Base-by-base conservation (phyloP, 2,888 invertebrate species). In the Habrosyne pyritoides region DNA sequence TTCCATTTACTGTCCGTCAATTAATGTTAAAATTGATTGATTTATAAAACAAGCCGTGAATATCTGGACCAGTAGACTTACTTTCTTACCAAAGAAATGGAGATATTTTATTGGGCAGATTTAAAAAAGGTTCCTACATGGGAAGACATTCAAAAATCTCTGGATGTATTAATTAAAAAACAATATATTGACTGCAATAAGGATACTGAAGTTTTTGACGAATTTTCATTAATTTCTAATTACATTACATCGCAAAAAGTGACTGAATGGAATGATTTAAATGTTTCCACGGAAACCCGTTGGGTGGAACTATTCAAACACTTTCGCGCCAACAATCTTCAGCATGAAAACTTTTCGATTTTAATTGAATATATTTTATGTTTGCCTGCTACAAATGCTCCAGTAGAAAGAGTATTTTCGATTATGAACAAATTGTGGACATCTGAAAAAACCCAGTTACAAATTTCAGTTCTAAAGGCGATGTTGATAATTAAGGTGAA, bases 401-500 rank as follows among this genome's bases (percentile, higher is more conserved):
- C 54, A 49, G 54, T 57, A 10, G 57, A 55, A 59, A 57, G 59
- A 52, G 59, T 52, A 52, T 59, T 56, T 59, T 54, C 55, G 30
- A 6, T 10, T 2, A 30, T 50, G 33, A 56, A 64, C 33, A 64
- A 62, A 59, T 54, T 64, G 54, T 62, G 58, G 57, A 58, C 61
- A 22, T 60, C 60, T 57, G 61, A 64, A 21, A 64, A 64, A 63
- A 64, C 64, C 54, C 61, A 67, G 54, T 64, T 59, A 47, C 51
- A 60, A 47, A 24, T 65, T 61, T 26, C 63, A 58, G 61, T 62
- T 59, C 28, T 67, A 49, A 67, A 59, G 55, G 64, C 65, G 48
- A 67, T 71, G 63, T 65, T 69, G 61, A 64, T 68, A 59, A 70
- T 26, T 50, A 67, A 70, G 53, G 56, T 60, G 21, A 61, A 63